Base-by-base conservation (phyloP, 1,140 invertebrate species). In the Solen grandis region DNA sequence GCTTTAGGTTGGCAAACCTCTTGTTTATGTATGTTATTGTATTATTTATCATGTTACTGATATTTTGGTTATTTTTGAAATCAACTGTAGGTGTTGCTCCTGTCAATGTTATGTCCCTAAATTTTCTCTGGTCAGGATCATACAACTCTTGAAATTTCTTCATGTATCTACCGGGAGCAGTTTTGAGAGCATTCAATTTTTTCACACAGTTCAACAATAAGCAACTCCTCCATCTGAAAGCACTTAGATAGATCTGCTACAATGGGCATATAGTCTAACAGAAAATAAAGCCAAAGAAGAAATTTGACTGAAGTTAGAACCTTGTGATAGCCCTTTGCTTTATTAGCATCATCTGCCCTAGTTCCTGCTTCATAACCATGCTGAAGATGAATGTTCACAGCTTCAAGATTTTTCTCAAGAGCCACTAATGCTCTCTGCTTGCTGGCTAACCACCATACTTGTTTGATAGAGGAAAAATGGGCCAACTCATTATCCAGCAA, bases 321-420 rank as follows among this genome's bases (percentile, higher is more conserved):
- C 29, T 50, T 65, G 5, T 41, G 41, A 50, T 76, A 76, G 19
- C 74, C 74, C 27, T 55, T 46, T 57, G 65, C 65, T 36, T 52
- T 69, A 62, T 69, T 79, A 50, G 65, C 66, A 69, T 79, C 65
- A 62, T 79, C 76, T 60, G 65, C 55, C 38, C 63, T 79, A 29
- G 31, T 41, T 13, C 54, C 38, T 25, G 27, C 29, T 19, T n/a
- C 59, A 65, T 25, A 33, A 65, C 54, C 54, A 13, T 76, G 73
- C 22, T 69, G 41, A 5, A 78, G 25, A 35, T 78, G 63, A 10
- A n/a, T 22, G 14, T 33, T 36, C 4, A 50, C 38, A 25, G 35
- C 36, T 31, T 57, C 2, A 1, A 78, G 38, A 46, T 78, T 78
- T 3, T 78, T 78, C 29, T 78, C 22, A 14, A 78, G 22, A 46